A percentile compares a stretch with the other conserved stretches of the same genome.
phyloP scores from a whole-genome alignment of 2,797 vertebrate species.

The Typhlichthys eigenmanni region DNA sequence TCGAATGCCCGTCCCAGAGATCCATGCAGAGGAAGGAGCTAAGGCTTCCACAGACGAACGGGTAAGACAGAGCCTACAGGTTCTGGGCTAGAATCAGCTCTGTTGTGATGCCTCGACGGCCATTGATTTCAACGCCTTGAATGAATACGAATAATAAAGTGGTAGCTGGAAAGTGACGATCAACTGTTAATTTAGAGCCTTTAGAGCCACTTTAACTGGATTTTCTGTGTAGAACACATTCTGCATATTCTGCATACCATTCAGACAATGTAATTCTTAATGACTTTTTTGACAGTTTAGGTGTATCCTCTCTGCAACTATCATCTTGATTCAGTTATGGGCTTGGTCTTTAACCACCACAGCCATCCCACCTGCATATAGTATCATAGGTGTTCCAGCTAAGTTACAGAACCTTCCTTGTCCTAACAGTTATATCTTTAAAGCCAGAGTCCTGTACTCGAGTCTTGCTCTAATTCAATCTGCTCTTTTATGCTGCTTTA shows the following conservation, averaged over 20 bases:
- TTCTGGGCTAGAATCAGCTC: neutral
- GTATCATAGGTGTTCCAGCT: no score
- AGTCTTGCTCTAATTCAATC: slow-evolving; percentile 12
- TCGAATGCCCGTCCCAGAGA: slow-evolving; percentile 86
- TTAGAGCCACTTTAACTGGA: no score
- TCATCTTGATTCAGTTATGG: neutral
- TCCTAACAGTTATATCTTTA: no score
- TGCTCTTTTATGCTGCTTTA: slow-evolving; percentile 12
- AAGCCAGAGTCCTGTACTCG: neutral
- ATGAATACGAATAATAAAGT: no score
- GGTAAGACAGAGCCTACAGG: slow-evolving; percentile 73
- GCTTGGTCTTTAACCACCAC: neutral
- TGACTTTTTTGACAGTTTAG: no score
- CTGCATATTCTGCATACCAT: no score
- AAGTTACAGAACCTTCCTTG: no score
- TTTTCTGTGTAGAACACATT: no score
- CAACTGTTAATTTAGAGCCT: no score
- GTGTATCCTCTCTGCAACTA: no score
- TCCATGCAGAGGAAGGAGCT: slow-evolving; percentile 77
- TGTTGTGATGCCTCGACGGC: neutral
- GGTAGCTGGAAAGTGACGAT: no score
- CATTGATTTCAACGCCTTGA: neutral
- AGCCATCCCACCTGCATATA: neutral
- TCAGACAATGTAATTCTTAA: no score
- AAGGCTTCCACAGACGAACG: slow-evolving; percentile 89